Conservation (phyloP, 2,797 vertebrate genomes). For the Helarctos malayanus region DNA sequence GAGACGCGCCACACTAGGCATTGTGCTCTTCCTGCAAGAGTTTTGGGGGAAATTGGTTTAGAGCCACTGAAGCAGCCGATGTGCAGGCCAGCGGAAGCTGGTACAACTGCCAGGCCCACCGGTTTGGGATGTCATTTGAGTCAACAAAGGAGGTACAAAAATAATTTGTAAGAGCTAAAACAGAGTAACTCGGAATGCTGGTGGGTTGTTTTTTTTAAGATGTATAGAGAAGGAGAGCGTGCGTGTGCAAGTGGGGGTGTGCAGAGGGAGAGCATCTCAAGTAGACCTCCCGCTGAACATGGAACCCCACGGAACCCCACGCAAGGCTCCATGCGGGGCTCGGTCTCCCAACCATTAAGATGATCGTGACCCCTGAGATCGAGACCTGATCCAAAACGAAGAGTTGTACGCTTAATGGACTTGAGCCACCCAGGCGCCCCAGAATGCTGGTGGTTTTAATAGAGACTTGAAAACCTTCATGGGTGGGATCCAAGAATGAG, state of each 20-base stretch:
- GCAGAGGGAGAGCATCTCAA: no score
- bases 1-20: neutral
- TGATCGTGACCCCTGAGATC: no score
- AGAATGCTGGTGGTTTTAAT: neutral
- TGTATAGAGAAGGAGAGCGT: no score
- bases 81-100: neutral
- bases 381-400: no score
- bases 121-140: neutral
- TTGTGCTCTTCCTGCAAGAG: neutral
- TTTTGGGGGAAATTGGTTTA: neutral
- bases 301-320: no score
- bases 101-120: neutral
- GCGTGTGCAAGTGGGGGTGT: no score
- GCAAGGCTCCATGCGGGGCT: no score
- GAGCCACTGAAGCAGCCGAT: neutral
- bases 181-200: neutral
- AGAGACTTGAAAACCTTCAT: neutral
- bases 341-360: no score
- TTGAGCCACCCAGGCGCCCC: neutral
- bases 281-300: no score
- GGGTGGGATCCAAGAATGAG: neutral
- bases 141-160: neutral
- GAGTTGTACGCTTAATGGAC: no score
- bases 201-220: neutral
- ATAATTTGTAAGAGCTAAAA: neutral